phyloP scores from a whole-genome alignment of 1,140 invertebrate genomes.

The Drosophila mojavensis region DNA sequence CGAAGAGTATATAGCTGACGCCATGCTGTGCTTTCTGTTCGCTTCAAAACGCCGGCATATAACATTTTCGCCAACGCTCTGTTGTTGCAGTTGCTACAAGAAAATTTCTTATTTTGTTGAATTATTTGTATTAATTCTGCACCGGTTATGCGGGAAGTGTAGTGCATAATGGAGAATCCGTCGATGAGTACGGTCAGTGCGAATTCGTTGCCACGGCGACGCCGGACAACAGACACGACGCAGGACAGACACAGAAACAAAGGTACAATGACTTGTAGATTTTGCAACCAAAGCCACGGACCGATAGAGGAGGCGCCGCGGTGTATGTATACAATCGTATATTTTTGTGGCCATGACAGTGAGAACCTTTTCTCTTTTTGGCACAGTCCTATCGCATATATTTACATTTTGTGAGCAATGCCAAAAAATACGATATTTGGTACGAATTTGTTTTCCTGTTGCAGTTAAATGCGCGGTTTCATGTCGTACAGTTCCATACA shows the following conservation, averaged over 20 bases:
- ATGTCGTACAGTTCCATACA: slow-evolving; percentile 63
- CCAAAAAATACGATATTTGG: slow-evolving; percentile 37
- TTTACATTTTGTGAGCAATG: slow-evolving; percentile 27
- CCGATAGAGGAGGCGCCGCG: neutral
- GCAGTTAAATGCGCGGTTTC: slow-evolving; percentile 58
- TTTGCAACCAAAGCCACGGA: slow-evolving; percentile 48
- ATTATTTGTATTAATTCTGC: neutral
- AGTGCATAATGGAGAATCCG: neutral
- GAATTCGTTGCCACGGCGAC: slow-evolving; percentile 29
- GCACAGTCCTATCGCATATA: slow-evolving; percentile 20
- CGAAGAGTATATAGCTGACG: neutral
- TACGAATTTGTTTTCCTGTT: slow-evolving; percentile 12
- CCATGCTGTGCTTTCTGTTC: neutral
- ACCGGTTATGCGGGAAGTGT: neutral
- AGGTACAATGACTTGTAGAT: slow-evolving; percentile 77
- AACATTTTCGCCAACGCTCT: slow-evolving; percentile 1
- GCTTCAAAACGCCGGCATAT: slow-evolving; percentile 31
- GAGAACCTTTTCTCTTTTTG: slow-evolving; percentile 32
- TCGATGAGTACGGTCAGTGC: neutral
- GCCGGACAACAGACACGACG: slow-evolving; percentile 6
- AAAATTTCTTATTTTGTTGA: slow-evolving; percentile 5
- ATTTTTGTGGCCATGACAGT: slow-evolving; percentile 12
- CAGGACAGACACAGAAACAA: slow-evolving; percentile 43
- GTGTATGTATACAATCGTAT: slow-evolving; percentile 2
- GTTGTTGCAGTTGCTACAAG: slow-evolving; percentile 21